These are phyloP conservation scores for Sesamia inferens DNA, from an alignment of 2,888 invertebrate genomes.

Conservation along the genomic window DNA sequence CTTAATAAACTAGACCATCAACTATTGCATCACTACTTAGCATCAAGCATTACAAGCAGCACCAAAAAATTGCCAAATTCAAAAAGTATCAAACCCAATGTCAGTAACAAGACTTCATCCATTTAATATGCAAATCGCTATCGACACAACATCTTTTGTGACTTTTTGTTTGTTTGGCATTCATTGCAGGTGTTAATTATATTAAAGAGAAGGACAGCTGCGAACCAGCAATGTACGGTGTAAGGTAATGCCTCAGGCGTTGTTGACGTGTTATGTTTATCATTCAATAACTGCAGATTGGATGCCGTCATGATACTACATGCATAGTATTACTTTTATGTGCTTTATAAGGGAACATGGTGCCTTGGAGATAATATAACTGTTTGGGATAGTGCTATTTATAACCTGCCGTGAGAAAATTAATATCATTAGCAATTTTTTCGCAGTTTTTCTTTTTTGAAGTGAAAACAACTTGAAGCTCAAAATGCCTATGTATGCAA, in stretches of 20 bases:
- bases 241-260: slow-evolving; percentile 16
- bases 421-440: background rate
- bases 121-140: slow-evolving; percentile 57
- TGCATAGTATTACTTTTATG: slow-evolving; percentile 37
- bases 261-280: slow-evolving; percentile 55
- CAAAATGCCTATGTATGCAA: no score
- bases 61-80: no score
- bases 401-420: background rate
- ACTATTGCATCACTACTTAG: no score
- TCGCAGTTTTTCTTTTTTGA: background rate
- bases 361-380: background rate
- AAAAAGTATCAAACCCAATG: background rate
- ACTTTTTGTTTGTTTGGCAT: slow-evolving; percentile 57
- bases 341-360: slow-evolving; percentile 2
- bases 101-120: slow-evolving; percentile 13
- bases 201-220: slow-evolving; percentile 50
- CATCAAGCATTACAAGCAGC: no score
- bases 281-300: slow-evolving; percentile 62
- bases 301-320: slow-evolving; percentile 27
- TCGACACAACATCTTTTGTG: slow-evolving; percentile 42
- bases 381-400: background rate
- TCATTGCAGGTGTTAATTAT: slow-evolving; percentile 64
- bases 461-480: no score
- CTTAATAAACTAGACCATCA: no score
- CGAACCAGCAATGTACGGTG: slow-evolving; percentile 4